Conservation (phyloP, 2,888 invertebrate species). For the Tortrix viridana region DNA sequence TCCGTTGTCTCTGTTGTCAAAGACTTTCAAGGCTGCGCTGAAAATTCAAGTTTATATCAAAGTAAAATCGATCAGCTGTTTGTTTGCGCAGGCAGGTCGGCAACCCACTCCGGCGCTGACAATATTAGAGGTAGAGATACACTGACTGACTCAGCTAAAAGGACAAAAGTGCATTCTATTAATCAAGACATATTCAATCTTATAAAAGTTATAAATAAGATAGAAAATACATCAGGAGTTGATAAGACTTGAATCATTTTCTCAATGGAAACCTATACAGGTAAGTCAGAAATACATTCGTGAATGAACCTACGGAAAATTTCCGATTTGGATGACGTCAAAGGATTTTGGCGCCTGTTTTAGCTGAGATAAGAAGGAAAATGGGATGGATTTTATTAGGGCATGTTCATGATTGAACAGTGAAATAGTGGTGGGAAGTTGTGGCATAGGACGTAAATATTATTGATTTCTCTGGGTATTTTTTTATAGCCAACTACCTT, state of each 20-base stretch:
- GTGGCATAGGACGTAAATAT: too few species aligned
- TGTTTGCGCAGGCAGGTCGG: slow-evolving; percentile 73
- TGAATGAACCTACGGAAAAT: slow-evolving; percentile 72
- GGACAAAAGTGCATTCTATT: too few species aligned
- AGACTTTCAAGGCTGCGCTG: slow-evolving; percentile 16
- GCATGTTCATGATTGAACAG: slow-evolving; percentile 19
- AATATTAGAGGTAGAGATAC: slow-evolving; percentile 59
- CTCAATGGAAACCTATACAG: slow-evolving; percentile 38
- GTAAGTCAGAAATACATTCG: slow-evolving; percentile 68
- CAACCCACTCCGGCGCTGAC: slow-evolving; percentile 69
- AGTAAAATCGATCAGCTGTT: slow-evolving; percentile 72
- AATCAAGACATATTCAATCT: too few species aligned
- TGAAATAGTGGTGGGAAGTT: slow-evolving; percentile 19
- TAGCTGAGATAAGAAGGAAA: slow-evolving; percentile 35
- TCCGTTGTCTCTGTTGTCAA: too few species aligned
- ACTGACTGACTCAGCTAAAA: too few species aligned
- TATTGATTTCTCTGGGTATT: too few species aligned
- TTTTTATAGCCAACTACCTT: too few species aligned
- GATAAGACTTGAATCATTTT: too few species aligned
- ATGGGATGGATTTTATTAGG: slow-evolving; percentile 26
- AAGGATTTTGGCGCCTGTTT: slow-evolving; percentile 50
- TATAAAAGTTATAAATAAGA: too few species aligned
- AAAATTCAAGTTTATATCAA: slow-evolving; percentile 47
- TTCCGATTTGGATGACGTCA: slow-evolving; percentile 57
- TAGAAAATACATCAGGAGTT: too few species aligned